Base-by-base conservation (phyloP, 2,797 vertebrate species). In the Mallotus villosus region DNA sequence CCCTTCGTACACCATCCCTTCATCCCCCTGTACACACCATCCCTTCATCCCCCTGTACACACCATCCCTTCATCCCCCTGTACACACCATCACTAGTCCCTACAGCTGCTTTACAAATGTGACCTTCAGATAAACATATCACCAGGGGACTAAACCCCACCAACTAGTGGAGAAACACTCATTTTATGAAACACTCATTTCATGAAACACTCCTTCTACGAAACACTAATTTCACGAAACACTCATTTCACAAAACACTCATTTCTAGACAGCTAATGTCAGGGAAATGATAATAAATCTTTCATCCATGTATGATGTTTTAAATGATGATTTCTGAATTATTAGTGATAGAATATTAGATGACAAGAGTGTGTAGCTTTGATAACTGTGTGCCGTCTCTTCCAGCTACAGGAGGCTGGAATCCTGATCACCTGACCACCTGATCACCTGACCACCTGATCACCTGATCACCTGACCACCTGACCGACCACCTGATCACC, bases 101-200 rank as follows among this genome's bases (percentile, higher is more conserved):
- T 83, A 84, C 87, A 88, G 88, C 85, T 87, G 85, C 89, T 89
- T 80, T 81, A 83, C 86, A 86, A 88, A 90, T 88, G 85, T 85
- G 88, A 90, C 89, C 90, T 86, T 82, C 64, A 87, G 91, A 91
- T 91, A 90, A 91, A 92, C 90, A 91, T 90, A 93, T 93, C 92
- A 93, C 87, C 81, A 70, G 84, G 85, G 86, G 78, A 69, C 68
- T 75, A 68, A 76, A 58, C 69, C 55, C 61, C 37, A 65, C 74
- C 63, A 74, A 88, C 59, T 85, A 77, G 63, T 81, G 73, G 74
- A 84, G 76, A 7, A 34, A 34, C 7, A 8, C 32, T 6, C 1
- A 6, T 34, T 34, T 34, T 1, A 34, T 6, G 1, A 34, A 34
- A 34, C 32, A 34, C 32, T 34, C 32, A 0, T 34, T 8, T 1